phyloP scores from a whole-genome alignment of 64 coral and sea anemone genomes.

The Montipora efflorescens region DNA sequence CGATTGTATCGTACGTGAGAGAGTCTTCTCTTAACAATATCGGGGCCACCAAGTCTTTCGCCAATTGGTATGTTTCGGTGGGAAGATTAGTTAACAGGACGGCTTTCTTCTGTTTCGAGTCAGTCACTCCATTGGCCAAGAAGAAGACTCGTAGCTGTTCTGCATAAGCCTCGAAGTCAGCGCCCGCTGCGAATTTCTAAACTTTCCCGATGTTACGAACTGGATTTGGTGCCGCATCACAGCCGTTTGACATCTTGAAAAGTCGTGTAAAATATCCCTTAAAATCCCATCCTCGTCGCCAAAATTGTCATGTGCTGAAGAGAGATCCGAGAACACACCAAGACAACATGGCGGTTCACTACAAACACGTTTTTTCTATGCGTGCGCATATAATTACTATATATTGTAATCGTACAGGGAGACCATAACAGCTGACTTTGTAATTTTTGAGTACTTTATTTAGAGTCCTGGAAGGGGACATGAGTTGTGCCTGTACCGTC shows the following conservation, averaged over 20 bases:
- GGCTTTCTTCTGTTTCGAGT: conserved; percentile 62
- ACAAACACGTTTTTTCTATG: too few species aligned
- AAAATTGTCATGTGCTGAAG: too few species aligned
- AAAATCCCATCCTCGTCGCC: too few species aligned
- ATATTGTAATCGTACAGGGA: too few species aligned
- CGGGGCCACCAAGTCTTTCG: conserved; percentile 55
- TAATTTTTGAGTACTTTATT: too few species aligned
- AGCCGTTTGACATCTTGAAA: background rate
- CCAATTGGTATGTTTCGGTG: conserved; percentile 52
- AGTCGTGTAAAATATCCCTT: too few species aligned
- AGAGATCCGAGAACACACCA: too few species aligned
- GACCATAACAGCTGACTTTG: too few species aligned
- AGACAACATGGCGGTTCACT: too few species aligned
- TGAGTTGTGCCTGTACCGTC: too few species aligned
- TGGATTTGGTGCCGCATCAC: background rate
- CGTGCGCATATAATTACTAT: too few species aligned
- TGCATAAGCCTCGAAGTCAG: conserved; percentile 44
- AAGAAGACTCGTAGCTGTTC: conserved; percentile 37
- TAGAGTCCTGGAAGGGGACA: too few species aligned
- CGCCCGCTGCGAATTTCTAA: conserved; percentile 13
- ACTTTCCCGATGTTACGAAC: conserved; percentile 25
- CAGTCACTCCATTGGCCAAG: conserved; percentile 51
- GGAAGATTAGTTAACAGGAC: conserved; percentile 68
- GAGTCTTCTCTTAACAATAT: background rate
- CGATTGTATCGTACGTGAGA: conserved; percentile 32